Conservation (phyloP, 2,113 vertebrate species). For the Ranitomeya imitator region DNA sequence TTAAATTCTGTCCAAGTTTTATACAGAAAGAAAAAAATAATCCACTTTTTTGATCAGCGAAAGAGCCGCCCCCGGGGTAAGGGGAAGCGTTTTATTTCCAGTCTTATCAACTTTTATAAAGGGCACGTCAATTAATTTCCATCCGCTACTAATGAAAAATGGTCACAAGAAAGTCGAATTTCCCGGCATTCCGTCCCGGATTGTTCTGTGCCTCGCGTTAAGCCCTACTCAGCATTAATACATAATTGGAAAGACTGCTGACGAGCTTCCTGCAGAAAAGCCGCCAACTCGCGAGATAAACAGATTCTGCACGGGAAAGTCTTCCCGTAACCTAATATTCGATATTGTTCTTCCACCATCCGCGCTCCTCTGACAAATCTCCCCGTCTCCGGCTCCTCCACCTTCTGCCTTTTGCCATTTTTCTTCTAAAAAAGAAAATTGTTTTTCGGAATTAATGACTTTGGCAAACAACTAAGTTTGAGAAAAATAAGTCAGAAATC, state of each 20-base stretch:
- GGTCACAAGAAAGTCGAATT: constrained; percentile 1
- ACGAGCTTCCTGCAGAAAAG: background rate
- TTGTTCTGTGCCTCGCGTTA: background rate
- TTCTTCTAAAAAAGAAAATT: background rate
- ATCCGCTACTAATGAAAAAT: constrained; percentile 19
- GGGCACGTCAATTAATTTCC: constrained; percentile 32
- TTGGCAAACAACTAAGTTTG: background rate
- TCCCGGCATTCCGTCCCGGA: background rate
- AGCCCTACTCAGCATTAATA: constrained; percentile 32
- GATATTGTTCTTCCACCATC: background rate
- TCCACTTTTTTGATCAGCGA: background rate
- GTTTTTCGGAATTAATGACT: background rate
- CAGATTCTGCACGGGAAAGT: background rate
- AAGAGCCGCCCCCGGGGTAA: background rate
- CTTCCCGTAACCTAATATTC: background rate
- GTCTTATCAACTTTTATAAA: constrained; percentile 25
- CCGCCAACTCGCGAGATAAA: background rate
- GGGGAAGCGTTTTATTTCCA: background rate
- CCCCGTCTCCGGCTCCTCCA: too few species aligned
- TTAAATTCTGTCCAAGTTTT: background rate
- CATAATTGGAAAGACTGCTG: constrained; percentile 33
- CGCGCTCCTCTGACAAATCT: constrained; percentile 6
- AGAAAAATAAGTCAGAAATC: background rate
- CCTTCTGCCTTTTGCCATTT: background rate
- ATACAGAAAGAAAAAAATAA: background rate